Conservation (phyloP, 1,140 invertebrate species). For the Drosophila insularis region DNA sequence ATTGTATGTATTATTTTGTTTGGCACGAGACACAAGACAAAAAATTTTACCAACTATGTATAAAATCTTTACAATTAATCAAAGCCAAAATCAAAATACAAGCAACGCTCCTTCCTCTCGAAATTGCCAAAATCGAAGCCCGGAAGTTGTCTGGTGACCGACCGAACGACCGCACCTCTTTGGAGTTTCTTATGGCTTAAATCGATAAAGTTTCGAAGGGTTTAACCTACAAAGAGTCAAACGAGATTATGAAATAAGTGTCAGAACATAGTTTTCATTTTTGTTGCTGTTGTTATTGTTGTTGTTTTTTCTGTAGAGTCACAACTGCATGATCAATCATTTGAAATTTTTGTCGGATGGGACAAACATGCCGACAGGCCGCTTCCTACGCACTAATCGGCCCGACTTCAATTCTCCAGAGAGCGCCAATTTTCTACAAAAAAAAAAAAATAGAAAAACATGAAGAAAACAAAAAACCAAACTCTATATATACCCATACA, state of each 20-base stretch:
- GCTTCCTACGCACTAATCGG: conserved; percentile 58
- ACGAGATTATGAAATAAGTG: conserved; percentile 71
- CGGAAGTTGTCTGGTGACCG: conserved; percentile 65
- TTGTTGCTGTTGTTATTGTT: conserved; percentile 6
- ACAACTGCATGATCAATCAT: conserved; percentile 81
- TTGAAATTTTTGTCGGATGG: conserved; percentile 58
- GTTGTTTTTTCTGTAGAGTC: conserved; percentile 60
- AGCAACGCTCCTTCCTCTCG: conserved; percentile 25
- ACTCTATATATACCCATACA: background rate
- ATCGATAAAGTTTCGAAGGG: conserved; percentile 25
- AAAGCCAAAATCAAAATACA: conserved; percentile 51
- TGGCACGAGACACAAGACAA: conserved; percentile 75
- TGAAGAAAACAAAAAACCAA: background rate
- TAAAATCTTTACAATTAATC: conserved; percentile 40
- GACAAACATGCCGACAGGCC: conserved; percentile 79
- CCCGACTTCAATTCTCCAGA: conserved; percentile 39
- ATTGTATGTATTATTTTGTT: conserved; percentile 39
- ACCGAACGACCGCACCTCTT: conserved; percentile 57
- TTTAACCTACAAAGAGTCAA: conserved; percentile 64
- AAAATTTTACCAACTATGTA: conserved; percentile 50
- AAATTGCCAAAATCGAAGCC: conserved; percentile 53
- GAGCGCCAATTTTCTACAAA: conserved; percentile 65
- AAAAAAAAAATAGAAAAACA: conserved; percentile 13
- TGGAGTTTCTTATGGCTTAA: conserved; percentile 19
- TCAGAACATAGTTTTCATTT: conserved; percentile 72